Evolutionary conservation across 2,888 invertebrate genomes (phyloP), one percentile per base, ranked within the genome.

Genomic region (Tetragonisca angustula): DNA sequence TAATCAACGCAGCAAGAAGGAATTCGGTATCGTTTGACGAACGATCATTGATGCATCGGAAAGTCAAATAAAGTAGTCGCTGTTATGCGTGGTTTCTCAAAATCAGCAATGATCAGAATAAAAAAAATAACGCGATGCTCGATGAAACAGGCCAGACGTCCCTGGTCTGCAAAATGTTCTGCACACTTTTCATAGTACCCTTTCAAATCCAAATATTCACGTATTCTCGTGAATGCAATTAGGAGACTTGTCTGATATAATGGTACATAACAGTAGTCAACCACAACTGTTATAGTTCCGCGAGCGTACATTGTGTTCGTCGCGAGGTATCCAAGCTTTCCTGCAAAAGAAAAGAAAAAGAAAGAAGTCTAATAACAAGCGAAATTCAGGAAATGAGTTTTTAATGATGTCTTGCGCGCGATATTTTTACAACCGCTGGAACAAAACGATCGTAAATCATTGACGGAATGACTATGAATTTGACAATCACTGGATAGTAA

Each of bases 111-210:
- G 49, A 70, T 56, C 65, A 82, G 79, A 59, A 75, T 79, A 69
- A 69, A 68, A 80, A 67, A 67, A 68, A 82, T 56, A 54, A 68
- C 54, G 67, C 64, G 71, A 81, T 65, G 70, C 65, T 82, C 86
- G 87, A 89, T 89, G 89, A 87, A 76, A 80, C 74, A 4, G 32
- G 70, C 82, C 62, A 86, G 83, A 85, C 89, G n/a, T n/a, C 13
- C 15, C 15, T 13, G n/a, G 5, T 56, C 5, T 56, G 13, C 13
- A n/a, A n/a, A n/a, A n/a, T n/a, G 13, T n/a, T 5, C n/a, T n/a
- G 9, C 21, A 54, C 21, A 21, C 21, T 50, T 50, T 50, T 50
- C 17, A 9, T 9, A 43, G 9, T 43, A 9, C 9, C 11, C 11
- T 11, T 9, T 54, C 19, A 11, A 21, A 54, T 54, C 54, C 50